Percentiles rank a stretch among this genome's conserved stretches.
phyloP scores from a whole-genome alignment of 2,888 invertebrate genomes.

The Eupithecia tripunctaria region DNA sequence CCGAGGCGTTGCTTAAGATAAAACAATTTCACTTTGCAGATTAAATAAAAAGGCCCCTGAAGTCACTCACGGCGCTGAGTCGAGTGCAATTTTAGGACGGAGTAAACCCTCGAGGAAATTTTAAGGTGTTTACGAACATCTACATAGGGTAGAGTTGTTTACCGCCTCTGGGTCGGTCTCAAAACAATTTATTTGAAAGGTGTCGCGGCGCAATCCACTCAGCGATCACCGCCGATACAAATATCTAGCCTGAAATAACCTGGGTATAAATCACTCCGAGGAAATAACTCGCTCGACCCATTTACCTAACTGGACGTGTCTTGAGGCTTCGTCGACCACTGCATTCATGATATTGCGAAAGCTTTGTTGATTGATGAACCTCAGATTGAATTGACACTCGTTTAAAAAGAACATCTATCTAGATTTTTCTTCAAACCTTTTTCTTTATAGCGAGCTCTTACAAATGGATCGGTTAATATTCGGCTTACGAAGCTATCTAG shows the following conservation, averaged over 20 bases:
- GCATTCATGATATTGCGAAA: slow-evolving; percentile 60
- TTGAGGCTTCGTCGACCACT: slow-evolving; percentile 57
- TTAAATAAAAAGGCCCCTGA: slow-evolving; percentile 67
- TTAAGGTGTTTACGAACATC: slow-evolving; percentile 72
- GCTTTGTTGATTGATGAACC: slow-evolving; percentile 51
- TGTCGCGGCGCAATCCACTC: slow-evolving; percentile 81
- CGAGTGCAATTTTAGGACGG: slow-evolving; percentile 70
- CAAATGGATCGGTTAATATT: slow-evolving; percentile 20
- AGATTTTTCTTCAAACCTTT: slow-evolving; percentile 1
- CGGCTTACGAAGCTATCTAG: slow-evolving; percentile 25
- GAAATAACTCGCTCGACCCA: slow-evolving; percentile 68
- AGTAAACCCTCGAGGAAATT: slow-evolving; percentile 66
- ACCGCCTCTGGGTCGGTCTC: slow-evolving; percentile 73
- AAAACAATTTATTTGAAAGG: slow-evolving; percentile 84
- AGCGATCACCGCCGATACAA: slow-evolving; percentile 68
- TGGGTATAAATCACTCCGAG: slow-evolving; percentile 73
- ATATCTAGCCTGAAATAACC: slow-evolving; percentile 67
- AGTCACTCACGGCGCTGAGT: slow-evolving; percentile 60
- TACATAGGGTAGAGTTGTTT: slow-evolving; percentile 80
- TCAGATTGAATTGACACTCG: slow-evolving; percentile 45
- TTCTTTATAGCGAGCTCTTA: slow-evolving; percentile 1
- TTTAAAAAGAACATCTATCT: slow-evolving; percentile 17
- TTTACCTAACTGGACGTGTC: slow-evolving; percentile 68
- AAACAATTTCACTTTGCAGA: slow-evolving; percentile 64
- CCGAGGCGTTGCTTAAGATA: slow-evolving; percentile 51